Evolutionary conservation across 2,888 invertebrate genomes (phyloP), one percentile per base, ranked within the genome.

Genomic region (Rhimphoctona megacephalus): DNA sequence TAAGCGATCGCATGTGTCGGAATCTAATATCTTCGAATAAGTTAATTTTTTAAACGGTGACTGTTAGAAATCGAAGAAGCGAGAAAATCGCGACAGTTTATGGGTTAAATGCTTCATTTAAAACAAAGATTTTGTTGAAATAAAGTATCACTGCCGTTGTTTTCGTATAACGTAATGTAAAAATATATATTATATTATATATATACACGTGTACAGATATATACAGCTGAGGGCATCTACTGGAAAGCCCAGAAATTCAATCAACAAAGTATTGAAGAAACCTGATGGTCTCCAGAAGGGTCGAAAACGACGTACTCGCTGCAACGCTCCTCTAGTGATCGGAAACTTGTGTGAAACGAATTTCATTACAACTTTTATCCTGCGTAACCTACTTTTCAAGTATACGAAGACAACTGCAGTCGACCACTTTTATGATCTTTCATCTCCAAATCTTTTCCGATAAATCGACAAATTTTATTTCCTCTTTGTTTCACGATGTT

Each of bases 321-420:
- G 6, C 33, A 25, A 22, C 14, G 22, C 43, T 14, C 33, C 69
- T 39, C 64, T 39, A 46, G 61, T 77, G 70, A 69, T 66, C 66
- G 46, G 83, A 80, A 83, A 83, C 82, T 79, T 69, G 54, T 52
- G 64, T 66, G 57, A 22, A 83, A 83, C 74, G 46, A 72, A 83
- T 66, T 78, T 74, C 46, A 80, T 66, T 52, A 57, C 39, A 19
- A 30, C 49, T 52, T 72, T 43, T 25, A 43, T 17, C 46, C 25
- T n/a, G 61, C n/a, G 36, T 52, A 69, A 46, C 30, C 73, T 22
- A 19, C 70, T 66, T 49, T 46, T 22, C 67, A 36, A 30, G 67
- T 54, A 36, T 52, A 76, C 54, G 43, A 70, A 67, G 79, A 22
- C 54, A 22, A 36, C 22, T 36, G 22, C 74, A 79, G 43, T 72